Conservation (phyloP, 2,113 vertebrate species). For the Protomyctophum bolini region DNA sequence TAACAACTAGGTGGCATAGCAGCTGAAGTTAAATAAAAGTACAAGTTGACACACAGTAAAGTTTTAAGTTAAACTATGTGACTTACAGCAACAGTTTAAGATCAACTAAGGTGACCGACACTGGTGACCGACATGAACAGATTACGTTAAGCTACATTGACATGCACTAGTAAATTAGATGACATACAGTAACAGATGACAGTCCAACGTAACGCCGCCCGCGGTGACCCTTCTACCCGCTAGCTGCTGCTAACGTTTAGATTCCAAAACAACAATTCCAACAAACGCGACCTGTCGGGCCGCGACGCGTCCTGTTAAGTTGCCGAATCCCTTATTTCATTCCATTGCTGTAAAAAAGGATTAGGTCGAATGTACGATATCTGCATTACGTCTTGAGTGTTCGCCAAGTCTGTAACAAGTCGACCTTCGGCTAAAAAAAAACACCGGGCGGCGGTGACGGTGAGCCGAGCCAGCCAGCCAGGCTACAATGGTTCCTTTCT, state of each 20-base stretch:
- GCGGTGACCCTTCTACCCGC: constrained; percentile 11
- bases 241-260: constrained; percentile 32
- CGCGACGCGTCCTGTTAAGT: constrained; percentile 18
- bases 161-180: background rate
- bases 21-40: no score
- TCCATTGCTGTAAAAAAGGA: background rate
- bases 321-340: constrained; percentile 31
- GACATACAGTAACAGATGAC: background rate
- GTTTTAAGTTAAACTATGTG: no score
- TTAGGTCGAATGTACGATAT: background rate
- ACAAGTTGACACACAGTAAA: no score
- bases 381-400: background rate
- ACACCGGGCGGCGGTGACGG: constrained; percentile 60
- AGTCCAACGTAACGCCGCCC: background rate
- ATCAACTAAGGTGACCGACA: no score
- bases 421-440: constrained; percentile 66
- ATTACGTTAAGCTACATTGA: no score
- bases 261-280: constrained; percentile 54
- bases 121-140: no score
- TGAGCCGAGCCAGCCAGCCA: constrained; percentile 44
- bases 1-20: no score
- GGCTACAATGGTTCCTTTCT: constrained; percentile 42
- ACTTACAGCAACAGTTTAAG: no score
- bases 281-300: constrained; percentile 33
- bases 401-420: constrained; percentile 13